Percentiles rank a stretch among this genome's conserved stretches.
These are phyloP conservation scores for Cliona cf. orientalis DNA, from an alignment of 37 sponge, comb jelly and placozoan genomes.

Conservation along the genomic window DNA sequence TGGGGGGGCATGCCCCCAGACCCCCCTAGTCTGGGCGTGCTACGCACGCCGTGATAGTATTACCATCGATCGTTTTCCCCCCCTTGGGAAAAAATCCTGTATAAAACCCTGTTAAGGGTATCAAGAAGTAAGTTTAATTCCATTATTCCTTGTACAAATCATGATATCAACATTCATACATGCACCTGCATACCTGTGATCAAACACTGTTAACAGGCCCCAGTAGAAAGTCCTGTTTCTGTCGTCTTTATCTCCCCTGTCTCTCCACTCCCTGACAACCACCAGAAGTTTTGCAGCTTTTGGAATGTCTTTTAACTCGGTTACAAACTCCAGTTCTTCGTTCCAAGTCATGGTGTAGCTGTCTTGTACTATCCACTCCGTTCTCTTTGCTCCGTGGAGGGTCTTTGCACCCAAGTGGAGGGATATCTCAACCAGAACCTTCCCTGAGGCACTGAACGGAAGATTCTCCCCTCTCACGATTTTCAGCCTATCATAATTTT, in stretches of 20 bases:
- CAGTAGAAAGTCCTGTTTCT: conserved; percentile 34
- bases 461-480: conserved; percentile 9
- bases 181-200: conserved; percentile 22
- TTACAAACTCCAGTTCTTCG: conserved; percentile 27
- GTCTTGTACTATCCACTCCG: neutral
- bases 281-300: conserved; percentile 62
- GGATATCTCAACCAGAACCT: conserved; percentile 27
- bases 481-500: conserved; percentile 18
- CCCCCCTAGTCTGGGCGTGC: no score
- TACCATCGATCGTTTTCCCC: no score
- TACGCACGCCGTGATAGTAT: no score
- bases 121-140: neutral
- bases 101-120: neutral
- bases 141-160: conserved; percentile 1
- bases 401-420: conserved; percentile 57
- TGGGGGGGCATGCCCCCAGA: no score
- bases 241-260: no score
- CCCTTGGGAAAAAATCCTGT: no score
- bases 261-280: neutral
- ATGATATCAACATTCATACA: neutral
- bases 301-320: conserved; percentile 44
- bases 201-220: conserved; percentile 52
- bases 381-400: neutral
- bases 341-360: conserved; percentile 26
- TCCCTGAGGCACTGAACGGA: neutral